These are phyloP conservation scores for Speoplatyrhinus poulsoni DNA, from an alignment of 2,113 vertebrate species.

Conservation along the genomic window DNA sequence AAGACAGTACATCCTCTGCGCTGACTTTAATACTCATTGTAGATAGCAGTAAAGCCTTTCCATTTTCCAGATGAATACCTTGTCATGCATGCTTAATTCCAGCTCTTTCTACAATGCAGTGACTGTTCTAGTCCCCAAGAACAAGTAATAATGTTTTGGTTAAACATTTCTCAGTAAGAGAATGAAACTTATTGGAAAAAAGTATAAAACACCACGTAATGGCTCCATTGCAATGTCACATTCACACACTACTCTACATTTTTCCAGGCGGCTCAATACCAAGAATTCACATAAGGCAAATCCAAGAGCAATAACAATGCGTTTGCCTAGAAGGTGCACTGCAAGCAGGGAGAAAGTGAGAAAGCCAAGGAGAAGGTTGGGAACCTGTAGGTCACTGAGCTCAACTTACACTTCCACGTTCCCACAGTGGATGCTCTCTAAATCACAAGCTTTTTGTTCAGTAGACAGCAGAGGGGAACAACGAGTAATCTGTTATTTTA, in stretches of 20 bases:
- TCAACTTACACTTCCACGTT: slow-evolving; percentile 65
- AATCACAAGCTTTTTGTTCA: slow-evolving; percentile 36
- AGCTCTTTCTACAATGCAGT: slow-evolving; percentile 19
- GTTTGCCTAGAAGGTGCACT: slow-evolving; percentile 62
- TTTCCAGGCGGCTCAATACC: slow-evolving; percentile 48
- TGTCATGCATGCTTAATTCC: slow-evolving; percentile 7
- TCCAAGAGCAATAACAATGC: slow-evolving; percentile 62
- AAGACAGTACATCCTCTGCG: slow-evolving; percentile 46
- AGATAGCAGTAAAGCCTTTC: slow-evolving; percentile 7
- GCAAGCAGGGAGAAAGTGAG: slow-evolving; percentile 55
- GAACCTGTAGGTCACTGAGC: slow-evolving; percentile 61
- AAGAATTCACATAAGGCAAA: slow-evolving; percentile 43
- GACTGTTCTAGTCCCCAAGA: slow-evolving; percentile 7
- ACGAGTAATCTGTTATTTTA: slow-evolving; percentile 62
- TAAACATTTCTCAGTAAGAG: slow-evolving; percentile 32
- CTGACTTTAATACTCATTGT: slow-evolving; percentile 46
- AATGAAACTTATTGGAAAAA: slow-evolving; percentile 38
- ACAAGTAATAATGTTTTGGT: slow-evolving; percentile 25
- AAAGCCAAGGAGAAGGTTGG: slow-evolving; percentile 58
- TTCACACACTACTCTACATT: slow-evolving; percentile 49
- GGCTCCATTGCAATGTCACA: slow-evolving; percentile 36
- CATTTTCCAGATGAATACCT: too few species aligned
- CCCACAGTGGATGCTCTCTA: slow-evolving; percentile 60
- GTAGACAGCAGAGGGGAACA: slow-evolving; percentile 32
- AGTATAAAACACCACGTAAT: background rate